Evolutionary conservation across 2,888 invertebrate species (phyloP), one percentile per base, ranked within the genome.

Genomic region (Mimumesa dahlbomi): DNA sequence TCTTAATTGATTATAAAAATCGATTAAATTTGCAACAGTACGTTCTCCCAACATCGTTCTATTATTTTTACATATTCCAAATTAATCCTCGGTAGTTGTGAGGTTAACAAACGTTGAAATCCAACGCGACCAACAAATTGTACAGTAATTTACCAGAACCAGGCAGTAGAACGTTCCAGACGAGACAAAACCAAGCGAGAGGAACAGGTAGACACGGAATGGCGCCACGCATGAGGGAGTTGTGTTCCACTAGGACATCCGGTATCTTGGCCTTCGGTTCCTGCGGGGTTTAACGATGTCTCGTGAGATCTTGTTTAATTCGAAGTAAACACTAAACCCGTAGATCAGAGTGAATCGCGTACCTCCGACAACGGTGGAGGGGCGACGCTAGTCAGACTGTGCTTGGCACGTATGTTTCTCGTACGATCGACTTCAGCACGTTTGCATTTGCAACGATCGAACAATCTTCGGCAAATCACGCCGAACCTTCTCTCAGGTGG

Each of bases 191-290:
- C 93, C 96, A 95, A 5, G 98, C 98, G 53, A 97, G 91, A 52
- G 93, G 94, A 6, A 95, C 90, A 0, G 98, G 98, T 85, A 98
- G 91, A 72, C 97, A 95, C 0, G 98, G 98, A 76, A 98, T 96
- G 25, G 97, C 97, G 19, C 95, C 96, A 79, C 95, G 94, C 93
- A 98, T 97, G 85, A 95, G 92, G 1, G 97, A 97, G 67, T 93
- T 93, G 87, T 95, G 95, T 84, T 96, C 96, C 14, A 96, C 94
- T 70, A 96, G 90, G 19, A 94, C 93, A 0, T 93, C 91, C 83
- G 96, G 96, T 75, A 96, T 90, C 87, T 95, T 96, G 56, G 94
- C 93, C 73, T 93, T 92, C 0, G 91, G 93, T 76, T 95, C 95
- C 95, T 95, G 59, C n/a, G n/a, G n/a, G n/a, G n/a, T n/a, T n/a